These are phyloP conservation scores for Acrossocheilus fasciatus DNA, from an alignment of 2,797 vertebrate species.

Conservation along the genomic window DNA sequence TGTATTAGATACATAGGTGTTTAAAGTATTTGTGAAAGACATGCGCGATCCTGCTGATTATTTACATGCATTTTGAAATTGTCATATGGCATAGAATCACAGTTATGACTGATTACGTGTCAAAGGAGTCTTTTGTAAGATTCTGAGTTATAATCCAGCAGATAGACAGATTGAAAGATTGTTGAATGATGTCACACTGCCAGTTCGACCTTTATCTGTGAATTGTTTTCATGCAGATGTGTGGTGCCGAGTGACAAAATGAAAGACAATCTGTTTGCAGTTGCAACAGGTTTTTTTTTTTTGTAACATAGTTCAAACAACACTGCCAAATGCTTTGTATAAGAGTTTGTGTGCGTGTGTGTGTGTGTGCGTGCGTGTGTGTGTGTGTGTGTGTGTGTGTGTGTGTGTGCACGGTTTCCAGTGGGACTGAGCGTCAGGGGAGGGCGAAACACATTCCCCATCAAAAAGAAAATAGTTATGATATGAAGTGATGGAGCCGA, in stretches of 20 bases:
- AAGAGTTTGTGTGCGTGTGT: not conserved
- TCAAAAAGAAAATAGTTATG: constrained; percentile 51
- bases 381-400: not conserved
- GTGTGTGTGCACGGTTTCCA: constrained; percentile 5
- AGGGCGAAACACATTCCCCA: constrained; percentile 32
- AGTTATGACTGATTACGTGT: constrained; percentile 1
- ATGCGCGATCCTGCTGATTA: constrained; percentile 9
- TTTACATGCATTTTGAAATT: constrained; percentile 40
- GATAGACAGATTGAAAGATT: constrained; percentile 37
- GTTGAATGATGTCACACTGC: constrained; percentile 30
- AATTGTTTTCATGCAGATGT: constrained; percentile 16
- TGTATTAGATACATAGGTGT: constrained; percentile 10
- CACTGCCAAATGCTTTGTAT: not conserved
- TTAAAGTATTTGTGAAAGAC: constrained; percentile 33
- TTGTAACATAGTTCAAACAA: constrained; percentile 51
- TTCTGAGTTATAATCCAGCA: constrained; percentile 18
- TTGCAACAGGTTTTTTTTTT: constrained; percentile 58
- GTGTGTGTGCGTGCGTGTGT: not conserved
- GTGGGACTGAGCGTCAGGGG: not conserved
- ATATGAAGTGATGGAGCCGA: constrained; percentile 44
- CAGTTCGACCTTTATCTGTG: constrained; percentile 16
- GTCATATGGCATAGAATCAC: constrained; percentile 25
- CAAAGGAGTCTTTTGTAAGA: constrained; percentile 5
- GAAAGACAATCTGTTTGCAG: constrained; percentile 48
- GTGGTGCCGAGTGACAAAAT: constrained; percentile 42